Conservation (phyloP, 2,888 invertebrate species). For the Shargacucullia verbasci region DNA sequence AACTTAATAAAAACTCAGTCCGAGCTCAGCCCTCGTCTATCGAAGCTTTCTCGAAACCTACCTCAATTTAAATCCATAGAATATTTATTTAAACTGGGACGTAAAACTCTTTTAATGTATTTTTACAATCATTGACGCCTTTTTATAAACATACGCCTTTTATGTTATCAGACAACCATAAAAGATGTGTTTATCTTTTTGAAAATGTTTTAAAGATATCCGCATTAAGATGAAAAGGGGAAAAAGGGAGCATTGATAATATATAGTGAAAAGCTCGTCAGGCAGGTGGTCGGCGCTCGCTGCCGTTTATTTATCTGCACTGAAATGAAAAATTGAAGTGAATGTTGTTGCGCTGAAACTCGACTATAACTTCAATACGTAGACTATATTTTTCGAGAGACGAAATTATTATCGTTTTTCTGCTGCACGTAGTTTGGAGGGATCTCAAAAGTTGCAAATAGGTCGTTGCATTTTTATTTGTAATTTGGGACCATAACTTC, state of each 20-base stretch:
- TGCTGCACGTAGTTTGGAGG: slow-evolving; percentile 13
- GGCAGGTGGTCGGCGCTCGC: slow-evolving; percentile 73
- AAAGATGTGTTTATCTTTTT: slow-evolving; percentile 16
- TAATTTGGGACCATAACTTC: no score
- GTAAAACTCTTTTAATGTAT: background rate
- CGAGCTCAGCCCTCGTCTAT: slow-evolving; percentile 49
- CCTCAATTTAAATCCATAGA: slow-evolving; percentile 28
- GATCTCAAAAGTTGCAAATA: slow-evolving; percentile 10
- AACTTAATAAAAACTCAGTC: slow-evolving; percentile 67
- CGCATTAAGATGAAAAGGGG: slow-evolving; percentile 52
- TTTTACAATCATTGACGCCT: slow-evolving; percentile 6
- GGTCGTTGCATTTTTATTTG: background rate
- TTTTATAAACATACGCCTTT: slow-evolving; percentile 1
- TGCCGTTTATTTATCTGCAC: slow-evolving; percentile 70
- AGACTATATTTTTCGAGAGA: slow-evolving; percentile 22
- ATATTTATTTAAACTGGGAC: slow-evolving; percentile 14
- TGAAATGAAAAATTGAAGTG: slow-evolving; percentile 75
- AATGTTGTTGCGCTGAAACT: slow-evolving; percentile 60
- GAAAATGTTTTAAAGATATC: slow-evolving; percentile 48
- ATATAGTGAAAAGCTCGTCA: slow-evolving; percentile 65
- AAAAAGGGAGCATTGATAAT: slow-evolving; percentile 54
- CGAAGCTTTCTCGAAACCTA: slow-evolving; percentile 34
- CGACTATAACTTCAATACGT: slow-evolving; percentile 34
- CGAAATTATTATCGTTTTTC: slow-evolving; percentile 25
- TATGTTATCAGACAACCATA: background rate